Evolutionary conservation across 2,888 invertebrate genomes (phyloP), one percentile per base, ranked within the genome.

Genomic region (Parapristionchus giblindavisi): DNA sequence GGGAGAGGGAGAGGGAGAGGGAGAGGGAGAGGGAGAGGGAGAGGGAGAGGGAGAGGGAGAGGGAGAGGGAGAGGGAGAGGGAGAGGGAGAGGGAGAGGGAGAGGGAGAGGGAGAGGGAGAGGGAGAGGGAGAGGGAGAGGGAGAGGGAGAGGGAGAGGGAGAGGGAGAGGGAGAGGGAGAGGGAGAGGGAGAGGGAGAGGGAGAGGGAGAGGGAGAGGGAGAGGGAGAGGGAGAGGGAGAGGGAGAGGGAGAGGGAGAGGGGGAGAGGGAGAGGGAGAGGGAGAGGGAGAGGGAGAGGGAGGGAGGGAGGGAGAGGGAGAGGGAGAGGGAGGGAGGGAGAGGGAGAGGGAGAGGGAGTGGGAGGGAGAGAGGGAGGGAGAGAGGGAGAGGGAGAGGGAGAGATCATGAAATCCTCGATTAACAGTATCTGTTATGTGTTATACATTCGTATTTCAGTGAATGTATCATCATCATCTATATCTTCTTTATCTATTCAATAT

Each of bases 51-150:
- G n/a, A 17, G 51, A 51, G 51, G n/a, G n/a, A 51, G 51, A 51
- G 51, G n/a, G n/a, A 51, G 60, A 60, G 60, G 24, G 24, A 24
- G 60, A 60, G 60, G 17, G 24, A 60, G 60, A 24, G 60, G 24
- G 24, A 24, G 60, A 60, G 60, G 17, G 24, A 60, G 60, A 24
- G 60, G 24, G 24, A 24, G 60, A 60, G 60, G 17, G 24, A 60
- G 60, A 24, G 60, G 24, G 24, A 24, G 60, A 60, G 60, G 17
- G 24, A 60, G 60, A 24, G 60, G 24, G 24, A 24, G 60, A 60
- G 60, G 17, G 24, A 60, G 24, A 17, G 24, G 29, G 24, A 24
- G 24, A 24, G 24, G n/a, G 24, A 60, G 24, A 17, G n/a, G 51
- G n/a, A 51, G n/a, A n/a, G n/a, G 51, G n/a, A 51, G n/a, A n/a